Conservation (phyloP, 2,113 vertebrate species). For the Aplodontia rufa region DNA sequence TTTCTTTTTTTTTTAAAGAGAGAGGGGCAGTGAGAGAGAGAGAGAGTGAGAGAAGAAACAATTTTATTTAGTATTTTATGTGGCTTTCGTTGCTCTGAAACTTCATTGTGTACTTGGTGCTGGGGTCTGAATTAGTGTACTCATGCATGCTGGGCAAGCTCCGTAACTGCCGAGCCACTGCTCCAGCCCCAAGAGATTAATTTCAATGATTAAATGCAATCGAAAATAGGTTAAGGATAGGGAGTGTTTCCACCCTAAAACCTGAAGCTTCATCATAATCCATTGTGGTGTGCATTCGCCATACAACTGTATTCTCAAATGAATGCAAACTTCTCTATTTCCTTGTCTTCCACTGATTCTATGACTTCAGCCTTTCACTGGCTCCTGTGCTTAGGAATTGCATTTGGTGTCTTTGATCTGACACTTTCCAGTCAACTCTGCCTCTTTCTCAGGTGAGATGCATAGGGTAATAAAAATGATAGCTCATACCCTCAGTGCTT, state of each 20-base stretch:
- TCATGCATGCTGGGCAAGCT: no score
- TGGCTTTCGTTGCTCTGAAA: no score
- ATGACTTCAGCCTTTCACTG: not conserved
- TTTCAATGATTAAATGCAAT: not conserved
- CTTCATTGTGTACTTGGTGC: no score
- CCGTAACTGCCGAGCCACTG: no score
- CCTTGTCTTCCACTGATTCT: not conserved
- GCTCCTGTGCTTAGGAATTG: not conserved
- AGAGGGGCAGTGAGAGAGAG: no score
- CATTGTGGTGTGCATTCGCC: accelerated
- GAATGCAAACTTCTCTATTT: not conserved
- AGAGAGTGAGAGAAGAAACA: no score
- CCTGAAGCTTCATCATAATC: no score
- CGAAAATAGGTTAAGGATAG: not conserved
- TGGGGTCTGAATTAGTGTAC: no score
- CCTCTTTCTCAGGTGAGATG: not conserved
- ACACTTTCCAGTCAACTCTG: not conserved
- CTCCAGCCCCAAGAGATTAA: not conserved
- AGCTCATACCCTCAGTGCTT: no score
- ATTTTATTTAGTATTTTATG: no score
- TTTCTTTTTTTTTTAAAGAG: no score
- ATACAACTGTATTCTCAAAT: not conserved
- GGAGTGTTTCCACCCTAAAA: not conserved
- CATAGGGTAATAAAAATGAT: accelerated
- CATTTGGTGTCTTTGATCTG: not conserved